Conservation (phyloP, 2,113 vertebrate species). For the Nycticryphes semicollaris region DNA sequence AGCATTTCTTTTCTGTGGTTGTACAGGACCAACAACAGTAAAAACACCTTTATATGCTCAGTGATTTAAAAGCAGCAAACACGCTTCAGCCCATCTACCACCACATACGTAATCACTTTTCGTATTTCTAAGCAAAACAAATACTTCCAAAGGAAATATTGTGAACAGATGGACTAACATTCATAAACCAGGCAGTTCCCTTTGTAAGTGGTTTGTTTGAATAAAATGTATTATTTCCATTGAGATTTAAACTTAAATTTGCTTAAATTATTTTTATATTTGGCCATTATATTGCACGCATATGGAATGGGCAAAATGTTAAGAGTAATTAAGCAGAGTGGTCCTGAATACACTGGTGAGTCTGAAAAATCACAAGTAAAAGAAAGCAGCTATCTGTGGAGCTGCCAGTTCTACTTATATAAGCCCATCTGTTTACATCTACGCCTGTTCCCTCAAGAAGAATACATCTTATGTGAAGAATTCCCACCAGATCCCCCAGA, state of each 20-base stretch:
- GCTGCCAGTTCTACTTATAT: constrained; percentile 55
- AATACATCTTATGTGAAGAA: constrained; percentile 29
- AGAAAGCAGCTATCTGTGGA: constrained; percentile 50
- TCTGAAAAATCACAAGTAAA: constrained; percentile 27
- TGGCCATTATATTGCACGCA: constrained; percentile 27
- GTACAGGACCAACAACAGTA: not conserved
- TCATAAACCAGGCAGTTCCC: constrained; percentile 28
- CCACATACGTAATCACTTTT: not conserved
- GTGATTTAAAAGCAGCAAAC: not conserved
- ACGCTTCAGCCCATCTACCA: not conserved
- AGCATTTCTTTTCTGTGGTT: not conserved
- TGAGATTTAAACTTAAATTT: constrained; percentile 48
- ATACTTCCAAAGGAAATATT: constrained; percentile 20
- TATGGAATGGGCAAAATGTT: constrained; percentile 61
- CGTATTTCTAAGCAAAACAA: constrained; percentile 21
- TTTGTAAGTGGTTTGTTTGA: constrained; percentile 40
- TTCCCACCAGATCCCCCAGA: constrained; percentile 8
- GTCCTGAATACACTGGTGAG: constrained; percentile 21
- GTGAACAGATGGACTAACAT: constrained; percentile 37
- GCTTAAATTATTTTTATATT: constrained; percentile 62
- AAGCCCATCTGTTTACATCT: constrained; percentile 65
- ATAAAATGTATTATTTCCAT: constrained; percentile 37
- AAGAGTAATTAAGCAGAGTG: constrained; percentile 62
- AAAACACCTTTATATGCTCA: not conserved
- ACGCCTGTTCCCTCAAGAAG: constrained; percentile 16